Percentiles rank a stretch among this genome's conserved stretches.
Conservation (phyloP, 2,888 invertebrate species). For the Cheilosia soror region DNA sequence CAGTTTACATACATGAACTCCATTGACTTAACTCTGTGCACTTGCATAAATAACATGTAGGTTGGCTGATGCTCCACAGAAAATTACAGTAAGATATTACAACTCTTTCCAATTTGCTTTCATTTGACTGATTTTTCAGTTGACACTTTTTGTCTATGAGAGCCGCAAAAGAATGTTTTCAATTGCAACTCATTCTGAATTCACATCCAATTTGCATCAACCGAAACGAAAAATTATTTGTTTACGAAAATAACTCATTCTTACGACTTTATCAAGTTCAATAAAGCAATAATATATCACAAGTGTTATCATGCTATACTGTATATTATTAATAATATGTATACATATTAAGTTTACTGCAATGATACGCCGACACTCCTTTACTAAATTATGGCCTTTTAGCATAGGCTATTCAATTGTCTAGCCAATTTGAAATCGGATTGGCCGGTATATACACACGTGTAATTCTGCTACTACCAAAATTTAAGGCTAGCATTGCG, state of each 20-base stretch:
- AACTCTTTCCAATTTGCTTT: conserved; percentile 31
- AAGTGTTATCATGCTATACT: conserved; percentile 46
- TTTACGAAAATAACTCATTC: too few relatives aligned
- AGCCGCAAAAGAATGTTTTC: neutral
- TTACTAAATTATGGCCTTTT: too few relatives aligned
- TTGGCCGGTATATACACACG: too few relatives aligned
- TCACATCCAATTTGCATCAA: neutral
- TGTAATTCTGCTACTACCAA: too few relatives aligned
- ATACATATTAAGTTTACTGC: too few relatives aligned
- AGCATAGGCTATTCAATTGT: too few relatives aligned
- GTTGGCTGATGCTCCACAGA: conserved; percentile 8
- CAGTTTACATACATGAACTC: conserved; percentile 32
- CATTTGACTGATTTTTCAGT: conserved; percentile 16
- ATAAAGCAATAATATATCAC: conserved; percentile 64
- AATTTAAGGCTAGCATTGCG: too few relatives aligned
- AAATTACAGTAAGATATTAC: conserved; percentile 35
- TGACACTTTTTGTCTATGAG: neutral
- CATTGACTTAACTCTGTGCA: conserved; percentile 47
- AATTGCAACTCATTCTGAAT: conserved; percentile 17
- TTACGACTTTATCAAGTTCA: neutral
- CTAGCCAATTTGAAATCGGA: too few relatives aligned
- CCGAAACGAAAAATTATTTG: too few relatives aligned
- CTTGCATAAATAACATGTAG: conserved; percentile 42
- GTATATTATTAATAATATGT: neutral
- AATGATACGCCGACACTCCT: too few relatives aligned